phyloP scores from a whole-genome alignment of 2,113 vertebrate species.

The Tylochromis polylepis region DNA sequence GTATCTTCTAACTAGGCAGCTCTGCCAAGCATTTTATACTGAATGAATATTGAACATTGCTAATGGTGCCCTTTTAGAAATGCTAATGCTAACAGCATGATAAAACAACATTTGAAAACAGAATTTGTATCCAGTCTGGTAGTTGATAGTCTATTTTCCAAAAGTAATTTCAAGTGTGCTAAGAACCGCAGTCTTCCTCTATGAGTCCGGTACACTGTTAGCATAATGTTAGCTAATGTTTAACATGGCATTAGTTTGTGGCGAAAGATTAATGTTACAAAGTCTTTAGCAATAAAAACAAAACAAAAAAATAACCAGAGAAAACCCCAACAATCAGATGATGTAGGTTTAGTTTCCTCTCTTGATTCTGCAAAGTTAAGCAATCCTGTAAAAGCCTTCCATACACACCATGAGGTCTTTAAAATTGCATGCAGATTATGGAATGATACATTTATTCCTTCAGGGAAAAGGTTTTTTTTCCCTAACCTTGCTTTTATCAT shows the following conservation, averaged over 20 bases:
- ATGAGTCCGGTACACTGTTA: neutral
- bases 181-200: neutral
- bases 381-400: neutral
- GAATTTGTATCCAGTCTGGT: neutral
- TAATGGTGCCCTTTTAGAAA: constrained; percentile 5
- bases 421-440: neutral
- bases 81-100: neutral
- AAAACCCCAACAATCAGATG: neutral
- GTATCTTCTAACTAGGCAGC: constrained; percentile 14
- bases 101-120: neutral
- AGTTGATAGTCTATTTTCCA: neutral
- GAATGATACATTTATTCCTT: neutral
- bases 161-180: neutral
- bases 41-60: constrained; percentile 13
- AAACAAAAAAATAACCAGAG: neutral
- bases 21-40: neutral
- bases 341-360: neutral
- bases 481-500: neutral
- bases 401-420: neutral
- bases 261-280: neutral
- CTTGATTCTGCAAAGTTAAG: neutral
- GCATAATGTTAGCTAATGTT: neutral
- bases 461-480: neutral
- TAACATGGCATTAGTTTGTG: neutral
- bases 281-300: neutral